phyloP scores from a whole-genome alignment of 1,140 invertebrate genomes.

The Streblospio benedicti region DNA sequence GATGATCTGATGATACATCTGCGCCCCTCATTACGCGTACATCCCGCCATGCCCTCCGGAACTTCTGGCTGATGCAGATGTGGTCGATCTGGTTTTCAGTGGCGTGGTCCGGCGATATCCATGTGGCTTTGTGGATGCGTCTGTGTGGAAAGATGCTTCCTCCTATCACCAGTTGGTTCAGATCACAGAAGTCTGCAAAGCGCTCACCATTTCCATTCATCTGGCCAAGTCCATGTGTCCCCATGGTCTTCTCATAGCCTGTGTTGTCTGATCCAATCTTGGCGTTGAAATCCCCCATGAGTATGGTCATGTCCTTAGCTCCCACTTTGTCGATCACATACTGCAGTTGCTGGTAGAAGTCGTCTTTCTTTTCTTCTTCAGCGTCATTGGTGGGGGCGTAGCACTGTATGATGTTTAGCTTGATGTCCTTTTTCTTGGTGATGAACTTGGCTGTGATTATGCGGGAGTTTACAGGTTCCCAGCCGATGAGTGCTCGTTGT shows the following conservation, averaged over 20 bases:
- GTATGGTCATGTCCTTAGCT: constrained; percentile 16
- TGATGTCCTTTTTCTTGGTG: neutral
- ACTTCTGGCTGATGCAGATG: constrained; percentile 7
- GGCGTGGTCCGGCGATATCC: constrained; percentile 20
- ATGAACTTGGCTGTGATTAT: constrained; percentile 13
- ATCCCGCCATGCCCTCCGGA: too few relatives aligned
- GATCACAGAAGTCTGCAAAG: constrained; percentile 15
- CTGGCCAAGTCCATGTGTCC: constrained; percentile 17
- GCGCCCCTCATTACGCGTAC: too few relatives aligned
- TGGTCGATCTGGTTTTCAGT: constrained; percentile 17
- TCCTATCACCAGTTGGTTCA: constrained; percentile 21
- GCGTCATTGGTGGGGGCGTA: constrained; percentile 20
- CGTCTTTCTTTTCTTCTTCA: constrained; percentile 19
- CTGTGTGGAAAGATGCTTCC: constrained; percentile 19
- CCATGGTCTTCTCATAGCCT: constrained; percentile 21
- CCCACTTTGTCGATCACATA: constrained; percentile 6
- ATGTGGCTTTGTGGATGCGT: constrained; percentile 23
- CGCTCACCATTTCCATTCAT: constrained; percentile 23
- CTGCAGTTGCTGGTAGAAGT: constrained; percentile 23
- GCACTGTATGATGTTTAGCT: neutral
- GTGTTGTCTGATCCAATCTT: constrained; percentile 19
- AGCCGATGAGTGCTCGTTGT: constrained; percentile 8
- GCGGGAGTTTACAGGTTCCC: constrained; percentile 7
- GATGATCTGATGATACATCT: too few relatives aligned
- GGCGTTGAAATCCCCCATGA: constrained; percentile 24